Evolutionary conservation across 2,797 vertebrate species (phyloP), one percentile per base, ranked within the genome.

Genomic region (Chelonia mydas): DNA sequence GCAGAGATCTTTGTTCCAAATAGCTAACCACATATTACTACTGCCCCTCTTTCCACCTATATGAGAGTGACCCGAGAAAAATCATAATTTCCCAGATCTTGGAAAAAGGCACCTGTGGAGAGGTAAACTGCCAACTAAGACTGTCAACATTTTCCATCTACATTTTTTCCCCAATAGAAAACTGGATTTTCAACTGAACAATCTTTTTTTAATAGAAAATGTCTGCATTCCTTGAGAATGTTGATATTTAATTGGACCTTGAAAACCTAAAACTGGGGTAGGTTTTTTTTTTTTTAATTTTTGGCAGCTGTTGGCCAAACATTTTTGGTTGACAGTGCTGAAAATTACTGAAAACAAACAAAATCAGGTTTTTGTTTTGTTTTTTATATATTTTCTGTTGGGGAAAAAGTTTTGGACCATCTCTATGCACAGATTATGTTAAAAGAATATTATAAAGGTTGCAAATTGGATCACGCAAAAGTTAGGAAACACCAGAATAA

Each of bases 381-480:
- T 6, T 68, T 1, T 7, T 11, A 59, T 65, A 17, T 74, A 11
- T 86, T 78, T 90, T 8, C 16, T 80, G 31, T 5, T 41, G 17
- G 3, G 9, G 53, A 72, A 83, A 49, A 54, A 65, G 33, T 91
- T 13, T 53, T 61, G 86, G 28, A 88, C 6, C 86, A 16, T 12
- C 3, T 85, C 53, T 83, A 37, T 23, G 5, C 45, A 28, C 37
- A 90, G 89, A 5, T 88, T 92, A 92, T 0, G 5, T 91, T 15
- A 92, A 5, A 90, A 87, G 13, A 90, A 88, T 47, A 74, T 89
- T 55, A 88, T 54, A 80, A 88, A 21, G 88, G 49, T 87, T 93
- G 37, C 3, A 88, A 96, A 93, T 19, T 17, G 54, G 0, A 78
- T 41, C 45, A 90, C 31, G 54, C 33, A 88, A 80, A 90, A 84